Evolutionary conservation across 2,888 invertebrate species (phyloP), one percentile per base, ranked within the genome.

Genomic region (Drosophila incognita): DNA sequence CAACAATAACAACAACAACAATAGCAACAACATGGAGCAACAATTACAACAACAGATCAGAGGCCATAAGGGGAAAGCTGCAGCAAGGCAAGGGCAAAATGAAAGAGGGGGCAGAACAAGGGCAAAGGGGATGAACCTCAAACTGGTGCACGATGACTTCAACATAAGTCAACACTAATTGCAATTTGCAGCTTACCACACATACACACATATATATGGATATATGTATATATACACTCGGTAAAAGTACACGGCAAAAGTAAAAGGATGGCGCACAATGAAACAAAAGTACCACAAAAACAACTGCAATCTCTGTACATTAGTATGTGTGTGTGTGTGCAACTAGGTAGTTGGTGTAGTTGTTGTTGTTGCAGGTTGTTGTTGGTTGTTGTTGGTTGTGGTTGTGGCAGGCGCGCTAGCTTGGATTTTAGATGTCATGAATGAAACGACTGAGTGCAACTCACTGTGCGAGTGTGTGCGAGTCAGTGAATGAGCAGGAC

Each of bases 91-190:
- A 18, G 7, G 46, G 13, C 24, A 8, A 15, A 46, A 15, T 8
- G 46, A n/a, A n/a, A 13, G 29, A 2, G 40, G 3, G 42, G 7
- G n/a, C 8, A n/a, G 5, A 21, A 57, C 42, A 11, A 24, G 35
- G 31, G 54, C 13, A 27, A 21, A 0, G 31, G 64, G 56, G 27
- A 58, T 61, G 73, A 63, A 73, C 62, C 65, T 57, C 62, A 73
- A 77, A 73, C 74, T 77, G 77, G 58, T 74, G 77, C 73, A 77
- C 77, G 74, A 77, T 77, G 78, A 77, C 74, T 77, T 74, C 74
- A 83, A 83, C 85, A 86, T 87, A 86, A 87, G 87, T 86, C 85
- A 86, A 85, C 86, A 86, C 87, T 86, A 86, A 86, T 86, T 86
- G 86, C 86, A 86, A 86, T 85, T 86, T 86, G 87, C 79, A 79